Evolutionary conservation across 1,140 invertebrate species (phyloP).

Genomic region (Eciton burchellii): DNA sequence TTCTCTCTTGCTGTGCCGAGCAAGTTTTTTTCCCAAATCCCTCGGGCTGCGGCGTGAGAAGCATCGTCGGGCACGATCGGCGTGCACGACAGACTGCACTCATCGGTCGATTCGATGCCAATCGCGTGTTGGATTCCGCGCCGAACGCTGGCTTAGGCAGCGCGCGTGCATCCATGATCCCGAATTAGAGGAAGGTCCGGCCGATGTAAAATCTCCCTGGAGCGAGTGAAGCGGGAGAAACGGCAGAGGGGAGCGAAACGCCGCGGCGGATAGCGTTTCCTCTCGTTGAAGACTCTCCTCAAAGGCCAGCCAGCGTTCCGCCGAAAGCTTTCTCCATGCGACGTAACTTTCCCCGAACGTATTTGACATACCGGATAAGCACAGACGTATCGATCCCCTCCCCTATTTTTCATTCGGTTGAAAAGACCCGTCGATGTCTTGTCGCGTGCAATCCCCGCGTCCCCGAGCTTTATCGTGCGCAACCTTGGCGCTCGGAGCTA

Average conservation of each 20-base stretch:
- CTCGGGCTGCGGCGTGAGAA: slow-evolving; percentile 42
- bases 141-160: slow-evolving; percentile 55
- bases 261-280: neutral
- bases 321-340: slow-evolving; percentile 9
- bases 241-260: neutral
- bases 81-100: slow-evolving; percentile 16
- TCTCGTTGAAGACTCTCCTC: slow-evolving; percentile 19
- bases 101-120: slow-evolving; percentile 63
- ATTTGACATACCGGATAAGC: slow-evolving; percentile 38
- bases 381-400: slow-evolving; percentile 49
- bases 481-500: neutral
- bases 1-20: neutral
- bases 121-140: slow-evolving; percentile 70
- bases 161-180: slow-evolving; percentile 49
- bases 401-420: slow-evolving; percentile 47
- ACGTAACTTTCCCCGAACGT: slow-evolving; percentile 22
- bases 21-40: slow-evolving; percentile 34
- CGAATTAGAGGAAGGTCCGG: slow-evolving; percentile 43
- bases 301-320: neutral
- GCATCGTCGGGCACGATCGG: slow-evolving; percentile 68
- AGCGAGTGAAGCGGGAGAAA: neutral
- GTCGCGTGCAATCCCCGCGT: neutral
- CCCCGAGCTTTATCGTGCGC: neutral
- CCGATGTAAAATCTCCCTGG: slow-evolving; percentile 43
- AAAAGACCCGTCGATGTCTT: slow-evolving; percentile 38